Base-by-base conservation (phyloP, 2,797 vertebrate genomes). In the Myotis findleyi region DNA sequence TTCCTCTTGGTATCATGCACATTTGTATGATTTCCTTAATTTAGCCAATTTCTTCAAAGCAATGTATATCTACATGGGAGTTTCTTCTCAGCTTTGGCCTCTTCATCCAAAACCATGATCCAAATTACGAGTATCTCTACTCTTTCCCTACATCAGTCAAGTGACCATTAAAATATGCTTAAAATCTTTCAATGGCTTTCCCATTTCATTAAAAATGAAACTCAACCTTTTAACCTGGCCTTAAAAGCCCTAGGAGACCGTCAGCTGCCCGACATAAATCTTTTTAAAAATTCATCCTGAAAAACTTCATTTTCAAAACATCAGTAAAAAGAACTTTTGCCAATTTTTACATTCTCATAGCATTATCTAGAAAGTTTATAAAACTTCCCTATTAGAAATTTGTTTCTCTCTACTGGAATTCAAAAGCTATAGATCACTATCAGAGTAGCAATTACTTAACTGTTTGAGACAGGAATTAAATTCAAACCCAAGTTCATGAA, bases 321-420 rank as follows among this genome's bases (percentile, higher is more conserved):
- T 9, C 59, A 71, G 38, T 86, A 38, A 96, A 92, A 94, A 91
- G 30, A 92, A 25, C 38, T 88, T 91, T 92, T 71, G 82, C 94
- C n/a, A 93, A 55, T 30, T 23, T 44, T 93, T 87, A 71, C 1
- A 66, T 72, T 91, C 64, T 94, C n/a, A 93, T 5, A 73, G 44
- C 18, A 83, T 80, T 87, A 92, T 72, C 91, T 75, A 49, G 81
- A 87, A 64, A 44, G 36, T 16, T 25, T 89, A 76, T 14, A 7
- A 91, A 92, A 49, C 12, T 69, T 83, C 89, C 72, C 49, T 87
- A 68, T 10, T 72, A 83, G 21, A 93, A 82, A 75, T 23, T 80
- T 71, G 18, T 33, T 77, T 75, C 72, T 79, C 13, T 82, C 53
- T 88, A 85, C 6, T 47, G 36, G 44, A 89, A 95, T 36, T 83